Percentiles rank a stretch among this genome's conserved stretches.
Evolutionary conservation across 2,797 vertebrate species (phyloP).

Genomic region (Sebastes elongatus): DNA sequence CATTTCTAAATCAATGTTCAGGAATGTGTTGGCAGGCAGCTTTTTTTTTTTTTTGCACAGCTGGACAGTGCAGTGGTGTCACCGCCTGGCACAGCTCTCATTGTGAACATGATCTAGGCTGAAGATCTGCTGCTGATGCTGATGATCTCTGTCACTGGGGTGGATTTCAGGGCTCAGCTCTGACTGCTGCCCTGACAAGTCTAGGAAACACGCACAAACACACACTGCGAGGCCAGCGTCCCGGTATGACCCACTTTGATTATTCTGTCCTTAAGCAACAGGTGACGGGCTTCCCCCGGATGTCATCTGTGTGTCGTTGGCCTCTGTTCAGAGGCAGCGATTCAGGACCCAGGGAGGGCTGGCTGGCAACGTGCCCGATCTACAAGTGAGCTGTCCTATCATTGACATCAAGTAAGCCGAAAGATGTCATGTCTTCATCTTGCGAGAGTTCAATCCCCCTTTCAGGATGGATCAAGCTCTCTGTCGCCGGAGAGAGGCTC

Average conservation of each 20-base stretch:
- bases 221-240: slow-evolving; percentile 36
- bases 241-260: slow-evolving; percentile 73
- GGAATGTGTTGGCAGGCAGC: slow-evolving; percentile 28
- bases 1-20: slow-evolving; percentile 17
- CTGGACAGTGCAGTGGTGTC: slow-evolving; percentile 47
- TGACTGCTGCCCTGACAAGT: slow-evolving; percentile 63
- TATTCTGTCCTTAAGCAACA: slow-evolving; percentile 77
- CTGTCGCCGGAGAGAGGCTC: slow-evolving; percentile 66
- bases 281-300: slow-evolving; percentile 73
- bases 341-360: slow-evolving; percentile 71
- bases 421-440: slow-evolving; percentile 83
- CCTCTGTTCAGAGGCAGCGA: slow-evolving; percentile 66
- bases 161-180: slow-evolving; percentile 71
- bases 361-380: slow-evolving; percentile 79
- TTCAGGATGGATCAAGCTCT: slow-evolving; percentile 73
- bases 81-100: slow-evolving; percentile 55
- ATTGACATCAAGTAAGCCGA: slow-evolving; percentile 76
- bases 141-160: slow-evolving; percentile 77
- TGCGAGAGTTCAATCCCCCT: slow-evolving; percentile 77
- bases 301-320: slow-evolving; percentile 70
- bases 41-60: background rate
- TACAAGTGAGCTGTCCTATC: slow-evolving; percentile 83
- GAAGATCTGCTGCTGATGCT: slow-evolving; percentile 75
- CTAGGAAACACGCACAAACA: slow-evolving; percentile 19
- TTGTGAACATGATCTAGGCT: slow-evolving; percentile 71